Base-by-base conservation (phyloP, 2,888 invertebrate genomes). In the Xestobium rufovillosum region DNA sequence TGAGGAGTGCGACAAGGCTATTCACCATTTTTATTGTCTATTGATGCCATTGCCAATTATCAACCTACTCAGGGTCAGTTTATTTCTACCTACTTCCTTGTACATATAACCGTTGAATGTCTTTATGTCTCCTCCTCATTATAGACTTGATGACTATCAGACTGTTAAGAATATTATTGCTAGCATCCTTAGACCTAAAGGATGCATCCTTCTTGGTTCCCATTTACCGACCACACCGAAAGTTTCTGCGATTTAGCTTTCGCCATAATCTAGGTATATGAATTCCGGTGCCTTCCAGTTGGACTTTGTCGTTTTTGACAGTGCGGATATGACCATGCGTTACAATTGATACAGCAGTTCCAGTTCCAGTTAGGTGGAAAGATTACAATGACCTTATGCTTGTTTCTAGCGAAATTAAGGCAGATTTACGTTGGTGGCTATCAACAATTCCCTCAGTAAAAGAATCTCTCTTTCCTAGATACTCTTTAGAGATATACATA, bases 351-450 rank as follows among this genome's bases (percentile, higher is more conserved):
- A n/a, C n/a, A n/a, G n/a, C n/a, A n/a, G n/a, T n/a, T n/a, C n/a
- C n/a, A n/a, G n/a, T n/a, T n/a, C n/a, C n/a, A n/a, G n/a, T n/a
- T n/a, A n/a, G 27, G n/a, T n/a, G 23, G 3, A 41, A 38, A 3
- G 33, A 35, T 23, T 47, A 38, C 31, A 39, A 43, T 41, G 28
- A n/a, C 15, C 38, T 12, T 29, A 42, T 27, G 26, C 17, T n/a
- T n/a, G 33, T 44, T 26, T 29, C 38, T 9, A n/a, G 9, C 14
- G 10, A 15, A 26, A 11, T 48, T 23, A 11, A 6, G 26, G 23
- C 26, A n/a, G 52, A 52, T 14, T 33, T 51, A 16, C 31, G 34
- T 11, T 52, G 49, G 51, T 53, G 47, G 49, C 25, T 30, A 10
- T 12, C 15, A 4, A 41, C n/a, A 38, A 10, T 43, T 50, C 16